Conservation (phyloP, 2,888 invertebrate species). For the Balanococcus diminutus region DNA sequence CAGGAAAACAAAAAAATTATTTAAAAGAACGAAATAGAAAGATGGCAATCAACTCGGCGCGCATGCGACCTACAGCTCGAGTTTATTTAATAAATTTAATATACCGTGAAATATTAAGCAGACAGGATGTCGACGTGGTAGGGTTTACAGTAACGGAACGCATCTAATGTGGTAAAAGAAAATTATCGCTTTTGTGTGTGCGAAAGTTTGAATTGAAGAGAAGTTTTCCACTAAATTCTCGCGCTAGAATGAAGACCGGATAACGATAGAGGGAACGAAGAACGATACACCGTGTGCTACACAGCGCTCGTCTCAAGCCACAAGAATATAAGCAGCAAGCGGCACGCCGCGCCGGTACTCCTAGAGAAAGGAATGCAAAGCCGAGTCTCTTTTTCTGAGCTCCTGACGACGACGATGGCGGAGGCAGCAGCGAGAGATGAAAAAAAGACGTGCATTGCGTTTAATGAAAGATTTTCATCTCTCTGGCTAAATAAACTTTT, state of each 20-base stretch:
- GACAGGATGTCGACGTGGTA: conserved; percentile 21
- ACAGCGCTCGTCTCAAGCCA: not conserved
- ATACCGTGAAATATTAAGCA: conserved; percentile 6
- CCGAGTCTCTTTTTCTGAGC: no score
- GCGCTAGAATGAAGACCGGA: conserved; percentile 20
- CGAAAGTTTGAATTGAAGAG: not conserved
- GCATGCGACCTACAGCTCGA: not conserved
- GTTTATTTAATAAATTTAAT: conserved; percentile 18
- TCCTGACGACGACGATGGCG: not conserved
- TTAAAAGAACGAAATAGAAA: no score
- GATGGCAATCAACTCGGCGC: no score
- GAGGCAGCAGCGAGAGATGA: not conserved
- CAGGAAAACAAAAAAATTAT: no score
- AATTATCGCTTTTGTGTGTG: conserved; percentile 23
- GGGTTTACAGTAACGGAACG: no score
- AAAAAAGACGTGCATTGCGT: conserved; percentile 32
- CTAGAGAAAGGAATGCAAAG: no score
- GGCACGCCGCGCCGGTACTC: not conserved
- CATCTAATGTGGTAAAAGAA: conserved; percentile 35
- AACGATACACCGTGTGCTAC: not conserved
- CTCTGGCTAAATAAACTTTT: conserved; percentile 32
- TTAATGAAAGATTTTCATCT: conserved; percentile 37
- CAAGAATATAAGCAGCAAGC: not conserved
- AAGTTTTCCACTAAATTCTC: conserved; percentile 34
- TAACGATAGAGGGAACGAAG: not conserved